Percentiles rank a stretch among this genome's conserved stretches.
Evolutionary conservation across 2,888 invertebrate species (phyloP).

Genomic region (Volucella bombylans): DNA sequence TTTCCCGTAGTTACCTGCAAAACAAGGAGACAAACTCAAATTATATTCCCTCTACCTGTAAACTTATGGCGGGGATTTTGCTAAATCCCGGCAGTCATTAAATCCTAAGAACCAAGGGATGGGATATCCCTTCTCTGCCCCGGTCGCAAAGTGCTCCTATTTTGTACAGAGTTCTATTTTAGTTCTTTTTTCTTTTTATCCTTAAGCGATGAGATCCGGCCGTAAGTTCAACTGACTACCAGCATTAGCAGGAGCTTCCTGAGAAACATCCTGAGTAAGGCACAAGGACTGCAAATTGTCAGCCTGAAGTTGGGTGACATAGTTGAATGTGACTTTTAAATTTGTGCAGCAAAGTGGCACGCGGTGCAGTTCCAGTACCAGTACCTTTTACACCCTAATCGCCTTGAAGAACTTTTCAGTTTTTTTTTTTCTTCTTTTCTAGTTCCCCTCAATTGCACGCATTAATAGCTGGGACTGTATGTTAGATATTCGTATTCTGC

Average conservation of each 20-base stretch:
- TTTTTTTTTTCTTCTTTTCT: constrained; percentile 13
- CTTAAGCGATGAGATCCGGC: constrained; percentile 54
- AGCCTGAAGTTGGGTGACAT: constrained; percentile 32
- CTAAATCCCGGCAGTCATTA: constrained; percentile 73
- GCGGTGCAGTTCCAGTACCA: constrained; percentile 50
- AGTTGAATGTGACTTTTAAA: constrained; percentile 66
- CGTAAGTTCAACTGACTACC: constrained; percentile 68
- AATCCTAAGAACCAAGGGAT: constrained; percentile 50
- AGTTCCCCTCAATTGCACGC: constrained; percentile 63
- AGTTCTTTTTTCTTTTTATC: constrained; percentile 43
- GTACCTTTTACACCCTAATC: constrained; percentile 42
- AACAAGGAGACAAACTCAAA: constrained; percentile 69
- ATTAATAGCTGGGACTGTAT: constrained; percentile 40
- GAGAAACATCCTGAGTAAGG: constrained; percentile 32
- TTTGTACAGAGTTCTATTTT: constrained; percentile 56
- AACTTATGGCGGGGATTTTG: constrained; percentile 71
- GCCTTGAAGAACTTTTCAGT: constrained; percentile 33
- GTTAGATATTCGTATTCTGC: not conserved
- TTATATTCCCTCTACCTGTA: constrained; percentile 65
- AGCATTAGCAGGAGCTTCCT: constrained; percentile 54
- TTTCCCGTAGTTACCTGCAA: constrained; percentile 66
- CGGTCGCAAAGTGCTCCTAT: not conserved
- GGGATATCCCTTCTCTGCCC: constrained; percentile 19
- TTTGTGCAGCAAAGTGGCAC: constrained; percentile 66
- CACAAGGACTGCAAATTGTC: constrained; percentile 33